These are phyloP conservation scores for Tor tambroides DNA, from an alignment of 2,113 vertebrate genomes.

Conservation along the genomic window DNA sequence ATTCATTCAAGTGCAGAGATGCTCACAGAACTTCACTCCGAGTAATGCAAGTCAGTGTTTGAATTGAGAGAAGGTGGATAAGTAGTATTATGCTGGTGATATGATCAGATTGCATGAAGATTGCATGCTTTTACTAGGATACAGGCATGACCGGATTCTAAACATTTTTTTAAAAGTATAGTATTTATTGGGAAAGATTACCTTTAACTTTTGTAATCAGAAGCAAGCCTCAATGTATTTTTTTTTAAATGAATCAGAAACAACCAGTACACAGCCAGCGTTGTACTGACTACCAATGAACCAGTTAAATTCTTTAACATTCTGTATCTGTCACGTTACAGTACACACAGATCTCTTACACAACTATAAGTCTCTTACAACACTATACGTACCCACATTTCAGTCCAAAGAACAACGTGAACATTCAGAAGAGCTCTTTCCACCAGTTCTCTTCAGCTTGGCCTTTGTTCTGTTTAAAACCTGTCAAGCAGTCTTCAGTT, in stretches of 20 bases:
- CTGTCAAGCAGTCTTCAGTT: neutral
- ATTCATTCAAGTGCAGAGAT: neutral
- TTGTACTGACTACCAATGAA: no score
- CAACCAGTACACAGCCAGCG: no score
- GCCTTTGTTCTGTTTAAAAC: conserved; percentile 7
- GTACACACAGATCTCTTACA: neutral
- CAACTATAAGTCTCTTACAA: neutral
- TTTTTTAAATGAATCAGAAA: no score
- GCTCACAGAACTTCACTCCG: neutral
- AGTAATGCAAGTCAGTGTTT: neutral
- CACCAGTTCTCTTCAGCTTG: conserved; percentile 9
- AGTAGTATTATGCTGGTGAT: neutral
- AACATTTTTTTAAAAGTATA: neutral
- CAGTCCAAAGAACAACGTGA: neutral
- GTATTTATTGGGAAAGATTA: neutral
- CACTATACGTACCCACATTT: neutral
- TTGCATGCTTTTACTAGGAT: no score
- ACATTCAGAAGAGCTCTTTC: neutral
- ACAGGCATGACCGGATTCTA: no score
- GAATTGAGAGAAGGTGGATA: neutral
- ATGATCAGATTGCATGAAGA: neutral
- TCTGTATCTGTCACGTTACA: neutral
- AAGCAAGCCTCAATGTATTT: no score
- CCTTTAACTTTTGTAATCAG: neutral
- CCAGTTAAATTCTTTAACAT: neutral